phyloP scores from a whole-genome alignment of 1,140 invertebrate genomes.

The Drosophila novamexicana region DNA sequence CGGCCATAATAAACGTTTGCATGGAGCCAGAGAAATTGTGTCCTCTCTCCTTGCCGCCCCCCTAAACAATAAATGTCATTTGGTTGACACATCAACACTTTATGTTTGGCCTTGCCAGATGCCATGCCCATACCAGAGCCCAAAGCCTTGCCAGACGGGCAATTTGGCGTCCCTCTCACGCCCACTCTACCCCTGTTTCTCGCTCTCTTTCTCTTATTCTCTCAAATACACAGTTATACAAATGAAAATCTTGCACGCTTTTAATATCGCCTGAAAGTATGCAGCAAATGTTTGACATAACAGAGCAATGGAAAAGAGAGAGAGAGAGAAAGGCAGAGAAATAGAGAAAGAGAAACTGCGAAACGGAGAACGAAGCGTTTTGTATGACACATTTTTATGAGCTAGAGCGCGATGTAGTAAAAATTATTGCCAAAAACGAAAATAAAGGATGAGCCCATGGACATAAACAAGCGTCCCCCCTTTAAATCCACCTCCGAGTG shows the following conservation, averaged over 20 bases:
- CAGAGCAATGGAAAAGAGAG: not conserved
- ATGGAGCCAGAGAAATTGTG: slow-evolving; percentile 19
- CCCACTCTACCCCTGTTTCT: not conserved
- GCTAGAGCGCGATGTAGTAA: slow-evolving; percentile 56
- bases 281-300: slow-evolving; percentile 46
- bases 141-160: not conserved
- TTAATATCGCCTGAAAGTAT: slow-evolving; percentile 73
- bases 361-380: slow-evolving; percentile 4
- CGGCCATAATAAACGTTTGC: slow-evolving; percentile 64
- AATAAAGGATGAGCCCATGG: slow-evolving; percentile 40
- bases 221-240: slow-evolving; percentile 22
- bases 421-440: slow-evolving; percentile 56
- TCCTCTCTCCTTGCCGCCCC: slow-evolving; percentile 4
- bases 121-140: slow-evolving; percentile 12
- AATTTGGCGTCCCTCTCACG: not conserved
- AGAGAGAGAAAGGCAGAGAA: not conserved
- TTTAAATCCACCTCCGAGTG: not conserved
- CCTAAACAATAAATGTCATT: slow-evolving; percentile 79
- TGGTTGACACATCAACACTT: slow-evolving; percentile 80
- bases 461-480: slow-evolving; percentile 23
- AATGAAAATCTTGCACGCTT: slow-evolving; percentile 79
- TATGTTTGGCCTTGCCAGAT: slow-evolving; percentile 60
- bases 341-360: not conserved
- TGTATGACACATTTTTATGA: slow-evolving; percentile 61
- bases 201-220: not conserved